phyloP scores from a whole-genome alignment of 2,888 invertebrate species.

The Dilophus febrilis region DNA sequence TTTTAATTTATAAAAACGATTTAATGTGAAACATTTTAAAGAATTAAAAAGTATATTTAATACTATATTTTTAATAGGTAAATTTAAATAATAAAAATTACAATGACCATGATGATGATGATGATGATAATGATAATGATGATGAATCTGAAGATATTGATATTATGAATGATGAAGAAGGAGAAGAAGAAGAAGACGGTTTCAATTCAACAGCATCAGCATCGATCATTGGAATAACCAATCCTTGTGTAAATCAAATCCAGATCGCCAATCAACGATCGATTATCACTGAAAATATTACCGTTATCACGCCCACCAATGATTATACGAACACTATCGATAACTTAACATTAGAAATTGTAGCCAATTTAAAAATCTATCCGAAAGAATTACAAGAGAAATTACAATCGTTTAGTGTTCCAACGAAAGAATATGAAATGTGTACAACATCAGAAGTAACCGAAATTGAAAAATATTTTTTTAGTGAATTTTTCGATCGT shows the following conservation, averaged over 20 bases:
- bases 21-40: neutral
- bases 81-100: too few species aligned
- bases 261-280: neutral
- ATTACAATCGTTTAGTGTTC: constrained; percentile 27
- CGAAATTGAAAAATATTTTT: constrained; percentile 36
- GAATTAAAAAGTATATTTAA: neutral
- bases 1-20: too few species aligned
- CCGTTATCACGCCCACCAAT: too few species aligned
- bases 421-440: constrained; percentile 26
- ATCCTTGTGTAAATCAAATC: neutral
- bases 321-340: constrained; percentile 1
- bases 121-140: too few species aligned
- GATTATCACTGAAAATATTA: too few species aligned
- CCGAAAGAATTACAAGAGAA: constrained; percentile 6
- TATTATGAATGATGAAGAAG: too few species aligned
- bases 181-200: neutral
- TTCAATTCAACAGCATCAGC: neutral
- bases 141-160: too few species aligned
- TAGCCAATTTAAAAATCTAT: neutral
- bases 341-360: neutral
- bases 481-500: constrained; percentile 38
- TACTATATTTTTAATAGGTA: too few species aligned
- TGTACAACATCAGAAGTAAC: constrained; percentile 28
- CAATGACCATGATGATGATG: too few species aligned
- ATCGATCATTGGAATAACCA: neutral